A percentile compares a stretch with the other conserved stretches of the same genome.
phyloP scores from a whole-genome alignment of 1,140 invertebrate genomes.

The Scaptomyza pallida region DNA sequence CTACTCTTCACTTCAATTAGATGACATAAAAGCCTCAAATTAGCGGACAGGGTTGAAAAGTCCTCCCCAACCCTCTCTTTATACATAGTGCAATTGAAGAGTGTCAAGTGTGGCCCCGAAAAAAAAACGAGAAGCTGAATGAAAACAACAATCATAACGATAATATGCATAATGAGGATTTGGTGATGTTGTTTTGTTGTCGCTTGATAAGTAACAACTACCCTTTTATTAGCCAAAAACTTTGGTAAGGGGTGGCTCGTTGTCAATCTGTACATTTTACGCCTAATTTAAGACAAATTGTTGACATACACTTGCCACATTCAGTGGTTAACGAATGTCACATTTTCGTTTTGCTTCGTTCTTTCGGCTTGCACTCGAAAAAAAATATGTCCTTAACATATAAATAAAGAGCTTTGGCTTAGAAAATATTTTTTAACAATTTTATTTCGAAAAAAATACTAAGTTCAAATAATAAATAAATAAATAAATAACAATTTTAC shows the following conservation, averaged over 20 bases:
- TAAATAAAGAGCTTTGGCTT: too few relatives aligned
- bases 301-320: conserved; percentile 63
- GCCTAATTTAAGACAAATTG: conserved; percentile 82
- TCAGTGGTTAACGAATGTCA: conserved; percentile 3
- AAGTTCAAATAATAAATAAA: too few relatives aligned
- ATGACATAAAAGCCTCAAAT: conserved; percentile 65
- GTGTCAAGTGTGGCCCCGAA: conserved; percentile 37
- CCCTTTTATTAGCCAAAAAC: conserved; percentile 73
- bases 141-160: conserved; percentile 31
- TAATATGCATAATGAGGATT: conserved; percentile 27
- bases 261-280: conserved; percentile 77
- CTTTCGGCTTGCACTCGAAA: not conserved
- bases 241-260: conserved; percentile 21
- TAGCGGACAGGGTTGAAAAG: conserved; percentile 49
- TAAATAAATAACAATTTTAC: too few relatives aligned
- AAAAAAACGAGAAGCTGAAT: too few relatives aligned
- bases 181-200: conserved; percentile 19
- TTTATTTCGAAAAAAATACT: too few relatives aligned
- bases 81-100: conserved; percentile 15
- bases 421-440: too few relatives aligned
- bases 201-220: conserved; percentile 62
- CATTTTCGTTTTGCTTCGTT: not conserved
- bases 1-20: conserved; percentile 69
- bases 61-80: not conserved
- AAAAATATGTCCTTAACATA: not conserved